These are phyloP conservation scores for Ammodytes marinus DNA, from an alignment of 2,113 vertebrate species.

Conservation along the genomic window DNA sequence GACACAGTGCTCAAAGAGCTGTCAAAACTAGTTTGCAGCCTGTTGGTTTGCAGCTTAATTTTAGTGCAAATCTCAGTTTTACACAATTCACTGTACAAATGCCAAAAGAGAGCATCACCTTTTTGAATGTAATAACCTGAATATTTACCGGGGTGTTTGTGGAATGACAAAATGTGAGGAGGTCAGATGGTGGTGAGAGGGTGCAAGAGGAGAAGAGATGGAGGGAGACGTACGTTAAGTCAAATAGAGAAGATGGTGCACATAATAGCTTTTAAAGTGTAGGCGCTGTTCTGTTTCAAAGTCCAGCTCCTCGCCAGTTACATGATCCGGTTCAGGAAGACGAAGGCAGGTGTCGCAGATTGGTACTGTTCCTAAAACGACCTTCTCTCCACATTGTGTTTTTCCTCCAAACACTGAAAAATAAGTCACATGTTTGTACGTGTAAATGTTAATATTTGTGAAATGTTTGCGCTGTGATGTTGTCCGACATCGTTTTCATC, in stretches of 20 bases:
- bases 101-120: slow-evolving; percentile 61
- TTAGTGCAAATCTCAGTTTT: slow-evolving; percentile 46
- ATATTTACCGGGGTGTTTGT: slow-evolving; percentile 43
- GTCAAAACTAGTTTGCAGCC: slow-evolving; percentile 16
- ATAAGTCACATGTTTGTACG: slow-evolving; percentile 29
- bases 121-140: slow-evolving; percentile 70
- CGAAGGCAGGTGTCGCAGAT: slow-evolving; percentile 40
- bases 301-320: slow-evolving; percentile 25
- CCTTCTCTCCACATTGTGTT: not conserved
- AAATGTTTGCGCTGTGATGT: slow-evolving; percentile 30
- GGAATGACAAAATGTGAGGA: slow-evolving; percentile 32
- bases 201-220: slow-evolving; percentile 3
- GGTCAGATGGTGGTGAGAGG: slow-evolving; percentile 11
- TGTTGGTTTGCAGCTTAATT: slow-evolving; percentile 35
- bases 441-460: not conserved
- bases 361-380: slow-evolving; percentile 34
- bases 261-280: slow-evolving; percentile 22
- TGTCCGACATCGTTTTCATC: slow-evolving; percentile 30
- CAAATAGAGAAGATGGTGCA: slow-evolving; percentile 15
- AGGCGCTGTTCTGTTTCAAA: slow-evolving; percentile 28
- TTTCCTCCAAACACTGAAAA: slow-evolving; percentile 61
- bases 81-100: slow-evolving; percentile 60
- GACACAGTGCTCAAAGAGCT: slow-evolving; percentile 46
- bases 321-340: slow-evolving; percentile 30
- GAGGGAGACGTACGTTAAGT: slow-evolving; percentile 22